These are phyloP conservation scores for Calcarius lapponicus DNA, from an alignment of 2,797 vertebrate species.

Conservation along the genomic window DNA sequence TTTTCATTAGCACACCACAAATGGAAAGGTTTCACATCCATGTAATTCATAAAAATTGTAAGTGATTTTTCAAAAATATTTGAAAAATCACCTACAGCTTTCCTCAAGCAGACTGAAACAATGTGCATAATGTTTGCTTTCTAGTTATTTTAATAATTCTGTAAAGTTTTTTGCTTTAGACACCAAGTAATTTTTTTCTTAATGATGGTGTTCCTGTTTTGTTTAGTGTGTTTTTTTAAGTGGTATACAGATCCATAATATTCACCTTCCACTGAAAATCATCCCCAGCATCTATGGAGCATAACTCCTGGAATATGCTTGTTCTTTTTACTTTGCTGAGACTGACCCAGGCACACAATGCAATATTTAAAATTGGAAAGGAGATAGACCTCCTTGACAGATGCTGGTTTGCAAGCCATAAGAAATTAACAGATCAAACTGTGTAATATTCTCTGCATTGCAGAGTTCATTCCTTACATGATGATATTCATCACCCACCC, in stretches of 20 bases:
- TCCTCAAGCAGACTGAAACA: not conserved
- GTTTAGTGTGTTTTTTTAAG: not conserved
- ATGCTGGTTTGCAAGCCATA: not conserved
- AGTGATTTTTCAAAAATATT: not conserved
- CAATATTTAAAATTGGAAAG: not conserved
- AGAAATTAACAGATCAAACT: not conserved
- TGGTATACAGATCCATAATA: not conserved
- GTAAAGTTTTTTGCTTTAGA: not conserved
- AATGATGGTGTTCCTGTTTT: not conserved
- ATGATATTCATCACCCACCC: slow-evolving; percentile 30
- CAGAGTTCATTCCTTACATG: not conserved
- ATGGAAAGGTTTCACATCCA: not conserved
- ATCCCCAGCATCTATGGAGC: not conserved
- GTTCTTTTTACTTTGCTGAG: not conserved
- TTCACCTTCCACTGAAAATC: not conserved
- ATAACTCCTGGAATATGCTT: not conserved
- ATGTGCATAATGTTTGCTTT: not conserved
- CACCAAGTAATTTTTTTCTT: not conserved
- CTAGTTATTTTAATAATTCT: not conserved
- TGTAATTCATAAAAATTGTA: not conserved
- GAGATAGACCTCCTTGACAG: not conserved
- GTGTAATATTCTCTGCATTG: not conserved
- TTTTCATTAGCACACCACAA: not conserved
- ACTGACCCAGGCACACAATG: not conserved
- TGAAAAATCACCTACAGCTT: not conserved